Conservation (phyloP, 2,797 vertebrate genomes). For the Bovichtus diacanthus region DNA sequence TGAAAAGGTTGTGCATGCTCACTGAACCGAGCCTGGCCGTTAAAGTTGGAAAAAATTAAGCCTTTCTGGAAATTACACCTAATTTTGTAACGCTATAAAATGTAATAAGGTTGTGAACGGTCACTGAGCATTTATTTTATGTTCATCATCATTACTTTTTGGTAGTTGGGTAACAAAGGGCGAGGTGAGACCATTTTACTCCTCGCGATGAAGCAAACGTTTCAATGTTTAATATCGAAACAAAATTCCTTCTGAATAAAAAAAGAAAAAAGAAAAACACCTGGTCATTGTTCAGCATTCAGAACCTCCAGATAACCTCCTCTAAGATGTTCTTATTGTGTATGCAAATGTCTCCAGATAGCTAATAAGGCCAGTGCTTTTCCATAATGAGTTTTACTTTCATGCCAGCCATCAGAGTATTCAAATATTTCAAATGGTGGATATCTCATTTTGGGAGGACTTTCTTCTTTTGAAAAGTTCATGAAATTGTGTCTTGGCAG, state of each 20-base stretch:
- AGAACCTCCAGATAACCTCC: constrained; percentile 15
- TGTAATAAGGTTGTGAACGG: constrained; percentile 45
- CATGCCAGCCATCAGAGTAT: constrained; percentile 18
- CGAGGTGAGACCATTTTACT: constrained; percentile 8
- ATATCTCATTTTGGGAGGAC: constrained; percentile 29
- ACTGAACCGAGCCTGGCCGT: constrained; percentile 35
- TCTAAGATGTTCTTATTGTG: constrained; percentile 22
- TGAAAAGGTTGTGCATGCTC: constrained; percentile 58
- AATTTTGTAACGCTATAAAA: constrained; percentile 42
- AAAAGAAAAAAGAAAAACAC: constrained; percentile 28
- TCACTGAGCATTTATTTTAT: constrained; percentile 42
- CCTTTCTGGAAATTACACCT: constrained; percentile 42
- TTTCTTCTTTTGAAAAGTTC: constrained; percentile 42
- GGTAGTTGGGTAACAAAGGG: constrained; percentile 9
- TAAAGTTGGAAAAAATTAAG: constrained; percentile 48
- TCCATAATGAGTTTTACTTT: constrained; percentile 38
- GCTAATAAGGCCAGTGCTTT: constrained; percentile 22
- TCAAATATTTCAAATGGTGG: constrained; percentile 33
- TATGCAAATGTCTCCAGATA: constrained; percentile 38
- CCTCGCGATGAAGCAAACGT: not conserved
- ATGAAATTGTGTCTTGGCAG: constrained; percentile 11
- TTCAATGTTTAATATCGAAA: constrained; percentile 31
- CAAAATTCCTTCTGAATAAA: constrained; percentile 12
- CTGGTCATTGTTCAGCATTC: constrained; percentile 26
- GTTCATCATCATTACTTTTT: constrained; percentile 37